Evolutionary conservation across 2,797 vertebrate genomes (phyloP).

Genomic region (Trachops cirrhosus): DNA sequence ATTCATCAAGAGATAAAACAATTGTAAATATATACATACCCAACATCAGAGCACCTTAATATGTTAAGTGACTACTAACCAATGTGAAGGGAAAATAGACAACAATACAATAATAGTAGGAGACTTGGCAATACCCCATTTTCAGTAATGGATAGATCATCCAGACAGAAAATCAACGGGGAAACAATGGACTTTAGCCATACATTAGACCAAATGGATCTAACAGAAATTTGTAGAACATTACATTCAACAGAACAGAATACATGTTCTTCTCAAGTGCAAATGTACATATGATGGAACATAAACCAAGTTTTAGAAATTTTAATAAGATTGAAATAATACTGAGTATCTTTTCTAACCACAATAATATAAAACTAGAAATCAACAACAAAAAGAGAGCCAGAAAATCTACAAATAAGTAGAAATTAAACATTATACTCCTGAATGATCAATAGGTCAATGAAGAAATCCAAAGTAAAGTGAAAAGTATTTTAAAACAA

Average conservation of each 20-base stretch:
- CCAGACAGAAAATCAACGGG: too few species aligned
- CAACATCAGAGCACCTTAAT: background rate
- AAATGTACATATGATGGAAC: too few species aligned
- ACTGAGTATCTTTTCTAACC: too few species aligned
- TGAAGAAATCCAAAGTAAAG: background rate
- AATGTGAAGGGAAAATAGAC: background rate
- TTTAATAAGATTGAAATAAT: too few species aligned
- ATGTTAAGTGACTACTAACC: background rate
- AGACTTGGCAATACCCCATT: background rate
- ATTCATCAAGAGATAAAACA: background rate
- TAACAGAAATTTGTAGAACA: too few species aligned
- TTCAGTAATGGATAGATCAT: background rate
- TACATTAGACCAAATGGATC: too few species aligned
- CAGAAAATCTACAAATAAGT: background rate
- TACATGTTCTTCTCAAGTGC: too few species aligned
- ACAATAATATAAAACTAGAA: background rate
- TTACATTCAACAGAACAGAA: too few species aligned
- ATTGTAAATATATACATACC: background rate
- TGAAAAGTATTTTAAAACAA: background rate
- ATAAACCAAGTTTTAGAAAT: too few species aligned
- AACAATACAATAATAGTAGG: background rate
- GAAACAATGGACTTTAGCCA: too few species aligned
- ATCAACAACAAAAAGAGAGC: background rate
- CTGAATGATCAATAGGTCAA: background rate
- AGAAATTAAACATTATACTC: background rate